Evolutionary conservation across 1,140 invertebrate species (phyloP).

Genomic region (Amphibalanus amphitrite): DNA sequence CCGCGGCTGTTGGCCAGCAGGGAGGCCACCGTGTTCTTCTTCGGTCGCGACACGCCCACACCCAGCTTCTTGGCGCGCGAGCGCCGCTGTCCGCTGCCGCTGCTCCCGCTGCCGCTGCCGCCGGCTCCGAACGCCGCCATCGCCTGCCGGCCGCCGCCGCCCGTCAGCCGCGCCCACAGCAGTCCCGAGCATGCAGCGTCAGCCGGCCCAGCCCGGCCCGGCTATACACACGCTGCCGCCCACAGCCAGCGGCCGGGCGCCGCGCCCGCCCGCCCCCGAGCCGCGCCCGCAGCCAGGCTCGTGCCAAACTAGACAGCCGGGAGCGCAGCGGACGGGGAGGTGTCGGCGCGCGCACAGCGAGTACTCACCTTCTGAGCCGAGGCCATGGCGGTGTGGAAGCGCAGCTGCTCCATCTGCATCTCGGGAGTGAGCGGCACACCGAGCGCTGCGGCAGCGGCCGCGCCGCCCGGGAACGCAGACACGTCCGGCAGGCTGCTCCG

Average conservation of each 20-base stretch:
- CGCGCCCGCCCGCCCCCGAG: too few relatives aligned
- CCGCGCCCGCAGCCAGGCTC: too few relatives aligned
- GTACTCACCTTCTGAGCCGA: neutral
- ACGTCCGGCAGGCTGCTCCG: neutral
- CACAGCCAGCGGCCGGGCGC: neutral
- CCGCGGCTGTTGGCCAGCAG: slow-evolving; percentile 50
- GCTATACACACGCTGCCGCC: neutral
- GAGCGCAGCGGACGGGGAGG: too few relatives aligned
- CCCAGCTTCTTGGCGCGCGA: slow-evolving; percentile 44
- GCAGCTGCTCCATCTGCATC: neutral
- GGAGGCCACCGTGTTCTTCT: slow-evolving; percentile 79
- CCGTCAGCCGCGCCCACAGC: neutral
- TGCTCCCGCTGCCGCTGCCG: slow-evolving; percentile 28
- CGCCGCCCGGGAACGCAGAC: too few relatives aligned
- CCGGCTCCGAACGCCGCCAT: slow-evolving; percentile 40
- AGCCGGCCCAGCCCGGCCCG: neutral
- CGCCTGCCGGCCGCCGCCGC: neutral
- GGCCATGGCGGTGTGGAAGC: neutral
- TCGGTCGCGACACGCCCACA: slow-evolving; percentile 64
- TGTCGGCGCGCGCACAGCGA: too few relatives aligned
- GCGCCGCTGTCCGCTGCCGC: slow-evolving; percentile 16
- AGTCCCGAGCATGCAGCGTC: neutral
- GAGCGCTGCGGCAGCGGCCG: neutral
- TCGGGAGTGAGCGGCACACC: neutral
- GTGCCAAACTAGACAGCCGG: too few relatives aligned